Evolutionary conservation across 2,888 invertebrate genomes (phyloP), one percentile per base, ranked within the genome.

Genomic region (Oasisia sp.): DNA sequence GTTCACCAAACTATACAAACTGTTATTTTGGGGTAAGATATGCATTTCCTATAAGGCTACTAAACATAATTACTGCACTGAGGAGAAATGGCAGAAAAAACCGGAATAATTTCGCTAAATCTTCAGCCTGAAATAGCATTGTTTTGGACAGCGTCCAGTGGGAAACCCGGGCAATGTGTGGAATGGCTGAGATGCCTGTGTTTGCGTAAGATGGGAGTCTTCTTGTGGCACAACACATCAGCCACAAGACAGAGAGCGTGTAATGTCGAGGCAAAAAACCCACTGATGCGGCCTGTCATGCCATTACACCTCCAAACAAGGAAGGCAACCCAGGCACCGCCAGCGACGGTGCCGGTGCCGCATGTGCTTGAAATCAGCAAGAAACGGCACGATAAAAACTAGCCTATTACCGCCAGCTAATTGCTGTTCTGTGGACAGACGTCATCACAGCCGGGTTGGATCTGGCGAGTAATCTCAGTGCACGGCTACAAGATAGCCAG

Each of bases 351-450:
- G 74, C 27, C 74, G 7, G 14, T n/a, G 74, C 74, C 27, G n/a
- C 74, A 74, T 27, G 74, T 74, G 74, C 27, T 74, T 74, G n/a
- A 74, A 74, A 74, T 74, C 74, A 74, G 74, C 74, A 74, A 74
- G 74, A 74, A 74, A 74, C 27, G 74, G 74, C 74, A n/a, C 74
- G 74, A 74, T 74, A 74, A 74, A 74, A 74, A 74, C 2, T 19
- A 27, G 74, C 74, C 74, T 74, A 74, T 74, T 74, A 74, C 74
- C n/a, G 14, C 14, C 74, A 74, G 5, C 74, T 74, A 74, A 74
- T 74, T 74, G 74, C 74, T 74, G 74, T 74, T 4, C 74, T n/a
- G n/a, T n/a, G 27, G n/a, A 38, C 38, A 38, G 38, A 74, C 74
- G 74, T 74, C 74, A 74, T 27, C 74, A 7, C 74, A 74, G n/a